Base-by-base conservation (phyloP, 2,113 vertebrate species). In the Esox niger region DNA sequence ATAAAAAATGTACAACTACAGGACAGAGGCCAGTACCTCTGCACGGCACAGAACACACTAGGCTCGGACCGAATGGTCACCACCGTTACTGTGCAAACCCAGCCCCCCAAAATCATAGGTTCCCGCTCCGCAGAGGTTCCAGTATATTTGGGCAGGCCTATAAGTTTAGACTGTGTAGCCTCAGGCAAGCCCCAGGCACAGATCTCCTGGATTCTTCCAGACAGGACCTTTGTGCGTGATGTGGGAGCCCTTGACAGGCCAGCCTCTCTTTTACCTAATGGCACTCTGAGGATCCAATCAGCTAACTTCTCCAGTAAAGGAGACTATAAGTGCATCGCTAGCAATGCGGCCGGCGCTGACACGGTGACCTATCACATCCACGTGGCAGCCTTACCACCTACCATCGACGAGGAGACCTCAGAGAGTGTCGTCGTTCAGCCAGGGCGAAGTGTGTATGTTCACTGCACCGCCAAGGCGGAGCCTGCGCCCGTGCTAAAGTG, bases 11-110 rank as follows among this genome's bases (percentile, higher is more conserved):
- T 91, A 21, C 91, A 92, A 74, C 86, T 92, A 13, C 91, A 92
- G 76, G 92, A 93, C 71, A 75, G 88, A 77, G 92, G 92, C 30
- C 91, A 93, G 69, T 93, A 93, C 70, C 86, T 93, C 38, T 93
- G 92, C 73, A 88, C 87, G 0, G 90, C 89, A 17, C 89, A 89
- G 58, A 93, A 91, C 70, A 70, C 33, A 6, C 83, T 88, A 54
- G 91, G 92, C 58, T 88, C 91, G 11, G 92, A 91, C 74, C 87
- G 90, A 13, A 85, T 87, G 75, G 89, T 91, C 61, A 73, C 89
- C 47, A 91, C 88, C 4, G 82, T 93, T 58, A 73, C 88, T 25
- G 88, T 93, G 29, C 82, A 89, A 73, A 92, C 88, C 0, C 81
- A 91, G 67, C 74, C 88, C 29, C 91, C 92, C 2, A 90, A 79